Base-by-base conservation (phyloP, 2,113 vertebrate genomes). In the Tragelaphus strepsiceros region DNA sequence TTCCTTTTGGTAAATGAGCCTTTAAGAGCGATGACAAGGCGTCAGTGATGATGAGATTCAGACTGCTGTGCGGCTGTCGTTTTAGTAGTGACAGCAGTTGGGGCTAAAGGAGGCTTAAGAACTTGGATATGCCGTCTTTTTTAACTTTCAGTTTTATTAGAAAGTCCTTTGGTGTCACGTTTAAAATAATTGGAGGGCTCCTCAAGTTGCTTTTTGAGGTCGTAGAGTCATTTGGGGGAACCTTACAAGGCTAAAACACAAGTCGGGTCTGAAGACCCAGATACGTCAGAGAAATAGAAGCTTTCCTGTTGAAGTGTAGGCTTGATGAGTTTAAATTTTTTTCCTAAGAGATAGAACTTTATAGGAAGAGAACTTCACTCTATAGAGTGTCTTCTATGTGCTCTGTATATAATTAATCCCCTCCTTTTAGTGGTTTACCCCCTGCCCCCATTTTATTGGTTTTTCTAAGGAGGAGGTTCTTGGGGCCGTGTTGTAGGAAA, bases 391-490 rank as follows among this genome's bases (percentile, higher is more conserved):
- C 17, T 81, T 4, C 22, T 54, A 0, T n/a, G 49, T 39, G 62
- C 28, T 96, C 83, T 77, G 61, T 32, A 9, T 78, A 26, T 92
- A 26, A 88, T 85, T 86, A 93, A 64, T 90, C 78, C 46, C 90
- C 30, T 87, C 26, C 30, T 30, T 24, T 49, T 3, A 7, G 32
- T 61, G 46, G 62, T 87, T 90, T 94, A 96, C 58, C 32, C 26
- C 58, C 88, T 82, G 80, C 39, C 54, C 54, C 46, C 43, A 56
- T 54, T 90, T 92, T 92, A 83, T 88, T 83, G 61, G 30, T 59
- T 81, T 62, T 84, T 95, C 28, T 67, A 84, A 92, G 87, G 74
- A 94, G 94, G 81, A 86, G 6, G n/a, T 78, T 92, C 53, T 91
- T 59, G 58, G 22, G 32, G 32, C 56, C 16, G 24, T 39, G 43